Evolutionary conservation across 2,888 invertebrate genomes (phyloP).

Genomic region (Vannuccia rotundouncinata): DNA sequence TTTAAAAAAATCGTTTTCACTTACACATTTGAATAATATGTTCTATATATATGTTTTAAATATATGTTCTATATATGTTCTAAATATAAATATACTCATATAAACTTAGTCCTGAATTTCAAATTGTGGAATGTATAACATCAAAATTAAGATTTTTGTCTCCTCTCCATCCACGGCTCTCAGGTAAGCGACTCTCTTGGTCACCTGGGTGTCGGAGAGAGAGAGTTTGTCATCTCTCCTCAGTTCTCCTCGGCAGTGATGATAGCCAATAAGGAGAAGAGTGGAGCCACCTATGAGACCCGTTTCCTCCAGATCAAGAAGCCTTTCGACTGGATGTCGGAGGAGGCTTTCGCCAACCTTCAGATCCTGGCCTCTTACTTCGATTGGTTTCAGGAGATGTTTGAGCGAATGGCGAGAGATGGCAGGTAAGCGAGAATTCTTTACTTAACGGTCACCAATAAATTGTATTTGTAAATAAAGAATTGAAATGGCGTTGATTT

Average conservation of each 20-base stretch:
- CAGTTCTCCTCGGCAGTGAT: conserved; percentile 47
- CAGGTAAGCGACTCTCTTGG: conserved; percentile 45
- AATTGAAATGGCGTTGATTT: too few relatives aligned
- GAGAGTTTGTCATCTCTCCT: conserved; percentile 55
- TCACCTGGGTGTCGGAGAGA: conserved; percentile 50
- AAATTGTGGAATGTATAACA: too few relatives aligned
- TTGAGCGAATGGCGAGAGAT: conserved; percentile 46
- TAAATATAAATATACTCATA: too few relatives aligned
- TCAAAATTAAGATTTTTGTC: too few relatives aligned
- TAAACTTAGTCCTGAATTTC: too few relatives aligned
- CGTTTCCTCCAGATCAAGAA: conserved; percentile 46
- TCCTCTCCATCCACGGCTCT: background rate
- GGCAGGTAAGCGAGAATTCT: background rate
- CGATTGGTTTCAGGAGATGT: conserved; percentile 56
- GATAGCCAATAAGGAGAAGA: conserved; percentile 1
- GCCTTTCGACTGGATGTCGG: conserved; percentile 58
- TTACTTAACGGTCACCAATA: too few relatives aligned
- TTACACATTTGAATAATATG: too few relatives aligned
- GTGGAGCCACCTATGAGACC: background rate
- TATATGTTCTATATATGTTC: too few relatives aligned
- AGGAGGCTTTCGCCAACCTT: conserved; percentile 55
- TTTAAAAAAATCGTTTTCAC: too few relatives aligned
- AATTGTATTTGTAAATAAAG: too few relatives aligned
- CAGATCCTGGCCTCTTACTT: conserved; percentile 55
- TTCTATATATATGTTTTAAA: too few relatives aligned